These are phyloP conservation scores for Neosilurus hyrtlii DNA, from an alignment of 2,797 vertebrate genomes.

Conservation along the genomic window DNA sequence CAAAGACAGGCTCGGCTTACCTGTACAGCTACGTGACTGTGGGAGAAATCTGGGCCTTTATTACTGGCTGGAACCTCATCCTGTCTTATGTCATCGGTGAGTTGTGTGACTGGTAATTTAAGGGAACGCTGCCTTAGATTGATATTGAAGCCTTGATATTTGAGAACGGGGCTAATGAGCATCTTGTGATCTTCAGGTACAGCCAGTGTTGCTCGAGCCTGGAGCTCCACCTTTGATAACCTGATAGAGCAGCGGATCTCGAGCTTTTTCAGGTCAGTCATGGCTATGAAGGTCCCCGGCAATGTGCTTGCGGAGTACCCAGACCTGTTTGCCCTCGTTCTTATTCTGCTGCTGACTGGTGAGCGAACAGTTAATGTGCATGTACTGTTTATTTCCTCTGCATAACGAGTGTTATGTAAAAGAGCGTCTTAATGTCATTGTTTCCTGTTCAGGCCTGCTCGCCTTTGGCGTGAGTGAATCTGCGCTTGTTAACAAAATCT, in stretches of 20 bases:
- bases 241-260: constrained; percentile 90
- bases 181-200: constrained; percentile 73
- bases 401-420: background rate
- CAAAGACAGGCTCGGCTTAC: constrained; percentile 92
- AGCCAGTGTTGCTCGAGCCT: constrained; percentile 90
- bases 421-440: background rate
- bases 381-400: background rate
- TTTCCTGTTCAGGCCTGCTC: constrained; percentile 74
- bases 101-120: constrained; percentile 35
- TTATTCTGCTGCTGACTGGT: constrained; percentile 88
- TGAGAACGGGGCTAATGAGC: background rate
- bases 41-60: constrained; percentile 97
- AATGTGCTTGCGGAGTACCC: constrained; percentile 82
- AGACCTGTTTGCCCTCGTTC: constrained; percentile 87
- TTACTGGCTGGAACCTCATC: constrained; percentile 96
- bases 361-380: constrained; percentile 52
- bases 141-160: constrained; percentile 19
- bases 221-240: constrained; percentile 93
- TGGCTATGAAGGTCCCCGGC: constrained; percentile 76
- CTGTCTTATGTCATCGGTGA: constrained; percentile 94
- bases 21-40: constrained; percentile 97
- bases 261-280: constrained; percentile 73
- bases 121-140: background rate
- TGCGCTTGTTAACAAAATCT: constrained; percentile 92
- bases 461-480: constrained; percentile 93